Percentiles rank a stretch among this genome's conserved stretches.
Evolutionary conservation across 2,797 vertebrate genomes (phyloP).

Genomic region (Cuniculus paca): DNA sequence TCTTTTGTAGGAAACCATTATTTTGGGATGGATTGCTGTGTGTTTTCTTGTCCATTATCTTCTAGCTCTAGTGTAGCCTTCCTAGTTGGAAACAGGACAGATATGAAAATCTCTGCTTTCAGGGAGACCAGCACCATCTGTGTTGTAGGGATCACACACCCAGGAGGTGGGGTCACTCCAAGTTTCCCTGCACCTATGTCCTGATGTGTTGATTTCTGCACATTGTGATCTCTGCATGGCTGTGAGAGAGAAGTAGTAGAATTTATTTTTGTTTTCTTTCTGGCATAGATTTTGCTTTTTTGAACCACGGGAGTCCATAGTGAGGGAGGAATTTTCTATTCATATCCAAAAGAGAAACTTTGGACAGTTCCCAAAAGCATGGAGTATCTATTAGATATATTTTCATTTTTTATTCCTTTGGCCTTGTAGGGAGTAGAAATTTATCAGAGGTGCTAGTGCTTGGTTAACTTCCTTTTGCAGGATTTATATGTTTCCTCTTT

Average conservation of each 20-base stretch:
- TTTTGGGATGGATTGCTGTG: background rate
- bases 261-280: background rate
- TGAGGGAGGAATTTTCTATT: background rate
- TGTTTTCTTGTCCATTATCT: background rate
- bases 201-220: background rate
- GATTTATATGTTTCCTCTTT: background rate
- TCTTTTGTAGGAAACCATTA: background rate
- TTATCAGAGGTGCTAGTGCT: background rate
- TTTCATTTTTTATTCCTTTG: background rate
- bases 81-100: background rate
- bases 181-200: background rate
- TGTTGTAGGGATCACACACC: background rate
- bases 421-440: background rate
- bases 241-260: background rate
- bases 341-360: background rate
- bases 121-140: background rate
- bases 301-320: background rate
- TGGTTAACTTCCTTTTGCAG: background rate
- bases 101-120: background rate
- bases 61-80: background rate
- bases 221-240: background rate
- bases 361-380: background rate
- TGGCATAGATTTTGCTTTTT: background rate
- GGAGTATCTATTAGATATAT: background rate
- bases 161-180: background rate